Base-by-base conservation (phyloP, 2,888 invertebrate species). In the Holacanthella duospinosa region DNA sequence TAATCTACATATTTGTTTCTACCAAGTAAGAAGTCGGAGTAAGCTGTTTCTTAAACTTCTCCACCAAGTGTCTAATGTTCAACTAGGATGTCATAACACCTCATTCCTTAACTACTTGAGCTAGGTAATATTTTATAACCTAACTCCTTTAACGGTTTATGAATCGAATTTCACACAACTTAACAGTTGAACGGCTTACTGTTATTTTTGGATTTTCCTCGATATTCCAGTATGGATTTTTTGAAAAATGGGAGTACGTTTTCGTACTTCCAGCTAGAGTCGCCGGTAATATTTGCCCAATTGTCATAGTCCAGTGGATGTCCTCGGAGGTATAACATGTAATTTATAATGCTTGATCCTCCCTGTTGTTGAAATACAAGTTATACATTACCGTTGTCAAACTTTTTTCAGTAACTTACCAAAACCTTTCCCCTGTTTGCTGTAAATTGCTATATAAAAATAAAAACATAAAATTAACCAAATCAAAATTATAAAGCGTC, bases 271-370 rank as follows among this genome's bases (percentile, higher is more conserved):
- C 55, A 55, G 12, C n/a, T 27, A 4, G 24, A 6, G 27, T 67
- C 68, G n/a, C 66, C 66, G 1, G 69, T 71, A 1, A 67, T 25
- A 43, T 67, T 65, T 1, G 68, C 55, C 55, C 55, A 55, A 26
- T 55, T 55, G n/a, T 55, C 28, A 27, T 55, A 55, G 28, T 55
- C 55, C 16, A 27, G 12, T 12, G 55, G 55, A 55, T 55, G 55
- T 6, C 55, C 55, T 6, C 28, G 55, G 16, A 55, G 28, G n/a
- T 55, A 55, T 12, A 55, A 6, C 55, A 55, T 55, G n/a, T 26
- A 55, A n/a, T 55, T 55, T 26, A 55, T 12, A 24, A 27, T n/a
- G n/a, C 55, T 55, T 26, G 55, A 26, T 6, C 55, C 55, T 12
- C 55, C 55, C 48, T 48, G 48, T n/a, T n/a, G 6, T 9, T 48